These are phyloP conservation scores for Hydractinia echinata DNA, from an alignment of 30 jellyfish, hydroid and myxozoan genomes.

Conservation along the genomic window DNA sequence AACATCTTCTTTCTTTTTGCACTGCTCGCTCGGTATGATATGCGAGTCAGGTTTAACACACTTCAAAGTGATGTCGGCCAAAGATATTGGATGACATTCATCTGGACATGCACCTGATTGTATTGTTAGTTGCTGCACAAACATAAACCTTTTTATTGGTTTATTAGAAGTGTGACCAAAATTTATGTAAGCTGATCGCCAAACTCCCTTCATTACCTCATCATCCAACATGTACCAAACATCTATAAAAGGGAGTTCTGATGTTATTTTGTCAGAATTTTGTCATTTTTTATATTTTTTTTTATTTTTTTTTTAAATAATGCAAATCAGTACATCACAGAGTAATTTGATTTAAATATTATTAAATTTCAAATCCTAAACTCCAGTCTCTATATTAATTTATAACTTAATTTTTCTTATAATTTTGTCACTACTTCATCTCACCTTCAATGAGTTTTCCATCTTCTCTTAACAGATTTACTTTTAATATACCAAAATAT, in stretches of 20 bases:
- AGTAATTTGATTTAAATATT: too few species aligned
- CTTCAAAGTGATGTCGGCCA: slow-evolving; percentile 59
- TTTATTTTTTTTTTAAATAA: too few species aligned
- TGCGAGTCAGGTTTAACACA: slow-evolving; percentile 44
- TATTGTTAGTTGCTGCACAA: slow-evolving; percentile 19
- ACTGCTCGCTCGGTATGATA: slow-evolving; percentile 29
- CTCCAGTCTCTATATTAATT: not conserved
- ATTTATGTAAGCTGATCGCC: slow-evolving; percentile 40
- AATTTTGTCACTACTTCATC: not conserved
- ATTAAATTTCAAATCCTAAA: too few species aligned
- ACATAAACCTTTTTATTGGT: slow-evolving; percentile 38
- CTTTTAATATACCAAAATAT: slow-evolving; percentile 40
- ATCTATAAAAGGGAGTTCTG: not conserved
- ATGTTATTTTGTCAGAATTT: too few species aligned
- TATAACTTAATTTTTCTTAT: not conserved
- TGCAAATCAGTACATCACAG: too few species aligned
- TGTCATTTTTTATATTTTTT: too few species aligned
- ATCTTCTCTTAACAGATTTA: slow-evolving; percentile 17
- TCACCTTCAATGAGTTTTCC: slow-evolving; percentile 16
- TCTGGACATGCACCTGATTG: slow-evolving; percentile 33
- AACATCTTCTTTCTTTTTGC: slow-evolving; percentile 40
- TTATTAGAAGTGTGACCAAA: slow-evolving; percentile 28
- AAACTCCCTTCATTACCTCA: slow-evolving; percentile 15
- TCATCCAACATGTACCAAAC: slow-evolving; percentile 9
- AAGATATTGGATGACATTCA: slow-evolving; percentile 55